Evolutionary conservation across 2,113 vertebrate genomes (phyloP), one percentile per base, ranked within the genome.

Genomic region (Eulacestoma nigropectus): DNA sequence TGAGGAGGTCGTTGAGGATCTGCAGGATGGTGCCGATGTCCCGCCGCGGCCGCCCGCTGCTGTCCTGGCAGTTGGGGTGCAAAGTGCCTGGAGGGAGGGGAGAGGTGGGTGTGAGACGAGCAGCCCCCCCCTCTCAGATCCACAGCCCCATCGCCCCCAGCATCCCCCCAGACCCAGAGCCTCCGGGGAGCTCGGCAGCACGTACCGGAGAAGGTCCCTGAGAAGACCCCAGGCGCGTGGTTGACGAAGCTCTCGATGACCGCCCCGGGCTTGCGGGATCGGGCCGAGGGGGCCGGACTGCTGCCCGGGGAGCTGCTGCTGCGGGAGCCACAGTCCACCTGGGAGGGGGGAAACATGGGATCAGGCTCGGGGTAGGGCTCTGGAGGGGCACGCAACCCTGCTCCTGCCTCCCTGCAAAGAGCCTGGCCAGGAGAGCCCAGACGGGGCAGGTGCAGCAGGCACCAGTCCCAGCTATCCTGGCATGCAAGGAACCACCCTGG

Each of bases 61-160:
- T 99, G 97, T 99, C 99, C 96, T 99, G 99, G 97, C 99, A 99
- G 97, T 99, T 99, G 52, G 99, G 99, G 96, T 99, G 99, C 98
- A 99, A 98, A 96, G 99, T 99, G 98, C 99, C 99, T 99, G 96
- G 8, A 41, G 8, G 3, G 21, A 10, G 3, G 15, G 8, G 5
- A 27, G 20, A 26, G 12, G 8, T 0, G 20, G 10, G 8, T 2
- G 27, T 69, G 37, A 95, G 57, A 50, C 0, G 4, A 41, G 50
- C 60, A 15, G 33, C 7, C 3, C 8, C 16, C 22, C 13, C n/a
- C n/a, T n/a, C n/a, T n/a, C 7, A 8, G 6, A 37, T 8, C 29
- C 25, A 9, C 46, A 7, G 16, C 35, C 22, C 35, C 55, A 8
- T 1, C 1, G 1, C 4, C 49, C 39, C 41, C 78, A 12, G 0